These are phyloP conservation scores for Orthosia cruda DNA, from an alignment of 2,888 invertebrate species.

Conservation along the genomic window DNA sequence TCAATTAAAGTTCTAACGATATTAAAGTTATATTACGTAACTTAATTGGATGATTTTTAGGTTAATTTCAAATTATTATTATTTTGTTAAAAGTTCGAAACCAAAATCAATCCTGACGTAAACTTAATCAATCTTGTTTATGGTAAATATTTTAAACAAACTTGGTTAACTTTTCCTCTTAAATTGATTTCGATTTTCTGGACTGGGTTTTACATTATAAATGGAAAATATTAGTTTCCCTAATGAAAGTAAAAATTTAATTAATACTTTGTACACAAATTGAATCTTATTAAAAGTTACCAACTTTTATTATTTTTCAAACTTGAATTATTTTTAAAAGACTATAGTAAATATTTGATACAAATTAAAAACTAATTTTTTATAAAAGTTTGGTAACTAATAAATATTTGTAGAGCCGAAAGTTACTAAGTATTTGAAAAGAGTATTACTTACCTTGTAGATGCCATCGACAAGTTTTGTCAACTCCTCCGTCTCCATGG, in stretches of 20 bases:
- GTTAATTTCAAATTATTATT: constrained; percentile 9
- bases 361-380: neutral
- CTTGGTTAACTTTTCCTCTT: constrained; percentile 24
- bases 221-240: constrained; percentile 12
- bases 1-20: neutral
- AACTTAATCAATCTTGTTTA: constrained; percentile 34
- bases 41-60: neutral
- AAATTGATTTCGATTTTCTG: constrained; percentile 21
- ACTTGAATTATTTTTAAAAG: neutral
- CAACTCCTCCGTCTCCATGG: constrained; percentile 97
- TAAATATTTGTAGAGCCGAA: neutral
- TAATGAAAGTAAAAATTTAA: neutral
- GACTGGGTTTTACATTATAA: neutral
- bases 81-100: neutral
- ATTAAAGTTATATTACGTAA: constrained; percentile 28
- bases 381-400: neutral
- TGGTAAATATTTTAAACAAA: constrained; percentile 35
- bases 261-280: neutral
- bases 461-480: constrained; percentile 98
- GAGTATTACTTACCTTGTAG: constrained; percentile 94
- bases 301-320: neutral
- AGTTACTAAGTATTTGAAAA: constrained; percentile 37
- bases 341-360: neutral
- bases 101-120: constrained; percentile 16
- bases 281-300: neutral